A percentile compares a stretch with the other conserved stretches of the same genome.
phyloP scores from a whole-genome alignment of 2,888 invertebrate species.

The Spatulosminthurus flaviceps region DNA sequence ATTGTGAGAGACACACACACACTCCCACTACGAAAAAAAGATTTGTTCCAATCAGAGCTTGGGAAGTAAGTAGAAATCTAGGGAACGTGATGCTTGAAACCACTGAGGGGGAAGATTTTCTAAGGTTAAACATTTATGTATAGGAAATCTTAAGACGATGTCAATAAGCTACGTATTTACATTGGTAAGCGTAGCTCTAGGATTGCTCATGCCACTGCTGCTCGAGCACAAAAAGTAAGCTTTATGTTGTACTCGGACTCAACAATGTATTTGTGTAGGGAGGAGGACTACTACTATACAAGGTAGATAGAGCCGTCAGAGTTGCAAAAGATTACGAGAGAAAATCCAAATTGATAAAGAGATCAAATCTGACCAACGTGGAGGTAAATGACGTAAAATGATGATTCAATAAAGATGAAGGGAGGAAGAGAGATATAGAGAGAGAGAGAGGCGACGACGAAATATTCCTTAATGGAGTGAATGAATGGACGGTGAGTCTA shows the following conservation, averaged over 20 bases:
- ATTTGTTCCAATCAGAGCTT: no score
- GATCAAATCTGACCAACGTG: slow-evolving; percentile 26
- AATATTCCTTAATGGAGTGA: not conserved
- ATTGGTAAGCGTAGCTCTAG: no score
- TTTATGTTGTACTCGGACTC: not conserved
- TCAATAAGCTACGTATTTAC: no score
- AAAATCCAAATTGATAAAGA: slow-evolving; percentile 32
- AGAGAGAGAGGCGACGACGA: slow-evolving; percentile 16
- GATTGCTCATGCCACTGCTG: no score
- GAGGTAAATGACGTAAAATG: slow-evolving; percentile 31
- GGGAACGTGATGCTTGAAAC: no score
- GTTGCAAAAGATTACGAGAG: slow-evolving; percentile 18
- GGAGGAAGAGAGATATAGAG: not conserved
- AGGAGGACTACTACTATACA: not conserved
- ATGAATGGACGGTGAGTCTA: not conserved
- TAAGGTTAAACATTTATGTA: no score
- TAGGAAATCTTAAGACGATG: no score
- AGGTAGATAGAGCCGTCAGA: slow-evolving; percentile 16
- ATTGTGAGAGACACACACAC: no score
- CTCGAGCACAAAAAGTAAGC: not conserved
- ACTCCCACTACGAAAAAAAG: no score
- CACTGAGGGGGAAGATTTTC: no score
- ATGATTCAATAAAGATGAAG: slow-evolving; percentile 35
- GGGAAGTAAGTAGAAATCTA: no score
- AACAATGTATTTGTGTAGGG: not conserved